Conservation (phyloP, 2,888 invertebrate species). For the Hyles lineata region DNA sequence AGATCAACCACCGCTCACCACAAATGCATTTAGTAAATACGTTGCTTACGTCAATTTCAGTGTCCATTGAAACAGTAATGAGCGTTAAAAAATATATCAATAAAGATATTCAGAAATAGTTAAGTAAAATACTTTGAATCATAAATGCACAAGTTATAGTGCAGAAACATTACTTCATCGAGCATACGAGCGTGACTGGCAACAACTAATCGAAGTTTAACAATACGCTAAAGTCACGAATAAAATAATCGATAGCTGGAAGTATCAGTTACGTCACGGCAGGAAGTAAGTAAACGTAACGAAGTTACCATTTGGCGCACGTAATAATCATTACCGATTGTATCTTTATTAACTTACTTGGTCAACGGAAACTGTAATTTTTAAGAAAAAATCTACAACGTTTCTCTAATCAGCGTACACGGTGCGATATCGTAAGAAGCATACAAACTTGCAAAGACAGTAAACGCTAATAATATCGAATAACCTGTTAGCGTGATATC, state of each 20-base stretch:
- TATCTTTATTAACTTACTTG: not conserved
- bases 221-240: constrained; percentile 9
- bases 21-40: constrained; percentile 40
- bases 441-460: not conserved
- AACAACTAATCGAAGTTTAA: constrained; percentile 53
- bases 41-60: constrained; percentile 44
- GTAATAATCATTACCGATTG: not conserved
- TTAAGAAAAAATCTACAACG: not conserved
- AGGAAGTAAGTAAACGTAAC: constrained; percentile 38
- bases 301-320: constrained; percentile 37
- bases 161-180: constrained; percentile 34
- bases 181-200: constrained; percentile 53
- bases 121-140: constrained; percentile 59
- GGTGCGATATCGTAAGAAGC: not conserved
- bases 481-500: constrained; percentile 53
- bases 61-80: constrained; percentile 47
- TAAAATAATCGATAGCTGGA: constrained; percentile 45
- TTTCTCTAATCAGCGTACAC: not conserved
- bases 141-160: constrained; percentile 42
- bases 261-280: constrained; percentile 39
- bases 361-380: not conserved
- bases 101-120: constrained; percentile 45
- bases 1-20: constrained; percentile 45
- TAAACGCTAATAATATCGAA: constrained; percentile 49
- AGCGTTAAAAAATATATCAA: constrained; percentile 41